Evolutionary conservation across 2,888 invertebrate species (phyloP).

Genomic region (Antitype chi): DNA sequence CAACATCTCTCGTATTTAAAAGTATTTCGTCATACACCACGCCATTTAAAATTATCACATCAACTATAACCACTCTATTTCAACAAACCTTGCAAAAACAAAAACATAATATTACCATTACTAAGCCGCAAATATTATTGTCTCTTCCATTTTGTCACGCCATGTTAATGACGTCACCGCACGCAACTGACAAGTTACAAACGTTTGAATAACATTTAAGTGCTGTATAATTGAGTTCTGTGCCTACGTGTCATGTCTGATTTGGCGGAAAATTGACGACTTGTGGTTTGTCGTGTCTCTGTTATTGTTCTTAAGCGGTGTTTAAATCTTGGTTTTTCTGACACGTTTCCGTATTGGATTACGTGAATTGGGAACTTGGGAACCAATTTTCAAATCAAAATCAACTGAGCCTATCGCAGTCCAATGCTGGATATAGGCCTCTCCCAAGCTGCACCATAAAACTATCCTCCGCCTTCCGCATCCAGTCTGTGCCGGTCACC

Average conservation of each 20-base stretch:
- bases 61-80: slow-evolving; percentile 1
- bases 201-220: slow-evolving; percentile 26
- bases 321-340: background rate
- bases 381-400: background rate
- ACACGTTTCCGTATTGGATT: background rate
- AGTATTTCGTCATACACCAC: background rate
- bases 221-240: slow-evolving; percentile 34
- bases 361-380: background rate
- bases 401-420: no score
- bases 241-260: slow-evolving; percentile 32
- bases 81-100: slow-evolving; percentile 21
- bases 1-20: no score
- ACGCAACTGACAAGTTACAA: slow-evolving; percentile 38
- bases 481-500: no score
- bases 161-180: slow-evolving; percentile 39
- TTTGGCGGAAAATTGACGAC: slow-evolving; percentile 35
- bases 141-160: slow-evolving; percentile 41
- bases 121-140: slow-evolving; percentile 24
- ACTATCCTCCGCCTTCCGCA: no score
- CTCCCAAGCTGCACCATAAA: no score
- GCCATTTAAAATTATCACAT: slow-evolving; percentile 3
- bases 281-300: background rate
- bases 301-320: background rate
- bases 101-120: slow-evolving; percentile 42
- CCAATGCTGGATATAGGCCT: no score